These are phyloP conservation scores for Toxonevra muliebris DNA, from an alignment of 2,888 invertebrate species.

Conservation along the genomic window DNA sequence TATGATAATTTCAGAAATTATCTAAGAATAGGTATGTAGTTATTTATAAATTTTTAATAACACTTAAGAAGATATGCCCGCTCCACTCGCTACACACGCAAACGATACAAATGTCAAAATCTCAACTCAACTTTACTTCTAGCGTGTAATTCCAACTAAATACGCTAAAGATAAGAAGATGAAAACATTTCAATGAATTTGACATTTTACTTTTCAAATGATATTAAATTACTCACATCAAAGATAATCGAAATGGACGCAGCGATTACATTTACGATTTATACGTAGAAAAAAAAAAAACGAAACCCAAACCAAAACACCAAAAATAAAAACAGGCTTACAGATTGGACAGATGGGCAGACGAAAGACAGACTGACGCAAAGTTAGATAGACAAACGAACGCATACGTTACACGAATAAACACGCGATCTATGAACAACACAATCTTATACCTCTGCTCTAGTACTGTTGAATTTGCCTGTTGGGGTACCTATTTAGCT, in stretches of 20 bases:
- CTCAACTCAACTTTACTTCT: no score
- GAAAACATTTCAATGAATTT: constrained; percentile 39
- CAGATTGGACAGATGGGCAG: neutral
- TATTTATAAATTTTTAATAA: no score
- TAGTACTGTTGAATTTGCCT: neutral
- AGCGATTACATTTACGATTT: constrained; percentile 48
- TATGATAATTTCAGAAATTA: no score
- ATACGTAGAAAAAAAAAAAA: constrained; percentile 22
- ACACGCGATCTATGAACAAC: neutral
- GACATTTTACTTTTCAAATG: constrained; percentile 47
- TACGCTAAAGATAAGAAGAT: constrained; percentile 44
- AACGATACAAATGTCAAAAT: no score
- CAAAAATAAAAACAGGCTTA: neutral
- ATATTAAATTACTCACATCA: constrained; percentile 57
- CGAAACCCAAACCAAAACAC: neutral
- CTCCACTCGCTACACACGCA: no score
- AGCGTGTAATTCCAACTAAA: constrained; percentile 49
- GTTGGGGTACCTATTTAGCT: neutral
- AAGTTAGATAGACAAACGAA: no score
- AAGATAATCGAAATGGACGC: constrained; percentile 57
- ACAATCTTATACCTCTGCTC: neutral
- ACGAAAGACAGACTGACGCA: neutral
- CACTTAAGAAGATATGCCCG: no score
- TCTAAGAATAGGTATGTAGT: no score
- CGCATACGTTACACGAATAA: neutral